Conservation (phyloP, 2,888 invertebrate genomes). For the Drosophila kokeensis region DNA sequence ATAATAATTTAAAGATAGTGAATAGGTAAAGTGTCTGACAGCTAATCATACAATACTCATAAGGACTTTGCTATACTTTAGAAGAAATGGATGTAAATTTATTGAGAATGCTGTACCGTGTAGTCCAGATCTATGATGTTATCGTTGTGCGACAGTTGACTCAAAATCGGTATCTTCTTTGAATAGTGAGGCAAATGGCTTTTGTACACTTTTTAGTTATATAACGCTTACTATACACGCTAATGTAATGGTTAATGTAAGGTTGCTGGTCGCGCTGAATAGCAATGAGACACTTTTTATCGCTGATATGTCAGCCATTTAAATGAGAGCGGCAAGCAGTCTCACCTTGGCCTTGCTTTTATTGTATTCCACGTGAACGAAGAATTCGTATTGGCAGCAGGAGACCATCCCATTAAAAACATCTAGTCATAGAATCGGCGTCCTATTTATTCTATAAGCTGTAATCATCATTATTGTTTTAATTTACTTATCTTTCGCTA, state of each 20-base stretch:
- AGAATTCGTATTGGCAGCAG: slow-evolving; percentile 43
- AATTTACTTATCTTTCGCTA: not conserved
- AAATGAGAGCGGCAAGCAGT: slow-evolving; percentile 16
- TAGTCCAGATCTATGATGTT: no score
- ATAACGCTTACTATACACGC: not conserved
- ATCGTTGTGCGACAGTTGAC: slow-evolving; percentile 29
- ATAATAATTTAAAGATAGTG: slow-evolving; percentile 39
- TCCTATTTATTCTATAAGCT: slow-evolving; percentile 28
- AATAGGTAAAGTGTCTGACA: slow-evolving; percentile 3
- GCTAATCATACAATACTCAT: not conserved
- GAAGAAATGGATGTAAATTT: slow-evolving; percentile 36
- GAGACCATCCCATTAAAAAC: slow-evolving; percentile 28
- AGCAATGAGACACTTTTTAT: not conserved
- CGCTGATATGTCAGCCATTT: not conserved
- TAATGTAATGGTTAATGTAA: slow-evolving; percentile 10
- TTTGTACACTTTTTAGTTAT: slow-evolving; percentile 27
- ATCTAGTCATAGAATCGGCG: slow-evolving; percentile 2
- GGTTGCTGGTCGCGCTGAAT: slow-evolving; percentile 12
- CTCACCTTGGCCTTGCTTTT: slow-evolving; percentile 13
- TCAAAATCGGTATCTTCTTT: slow-evolving; percentile 26
- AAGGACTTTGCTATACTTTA: not conserved
- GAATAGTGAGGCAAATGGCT: not conserved
- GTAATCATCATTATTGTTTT: slow-evolving; percentile 12
- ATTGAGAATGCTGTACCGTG: no score
- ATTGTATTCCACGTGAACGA: slow-evolving; percentile 23